Evolutionary conservation across 2,113 vertebrate species (phyloP).

Genomic region (Lanius ludovicianus): DNA sequence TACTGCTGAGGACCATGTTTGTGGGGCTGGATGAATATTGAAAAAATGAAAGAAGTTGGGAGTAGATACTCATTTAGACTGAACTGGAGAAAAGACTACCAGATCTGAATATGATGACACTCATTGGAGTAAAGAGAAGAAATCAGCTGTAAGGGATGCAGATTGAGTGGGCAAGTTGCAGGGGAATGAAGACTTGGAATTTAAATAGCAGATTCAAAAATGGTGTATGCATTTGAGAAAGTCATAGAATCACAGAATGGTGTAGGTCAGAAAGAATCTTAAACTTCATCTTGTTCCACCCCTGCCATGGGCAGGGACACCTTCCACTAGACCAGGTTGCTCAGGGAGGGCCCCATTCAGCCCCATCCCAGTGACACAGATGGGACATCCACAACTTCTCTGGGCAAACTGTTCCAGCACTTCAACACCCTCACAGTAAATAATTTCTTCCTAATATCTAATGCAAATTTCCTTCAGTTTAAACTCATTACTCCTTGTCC

Average conservation of each 20-base stretch:
- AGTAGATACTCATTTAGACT: neutral
- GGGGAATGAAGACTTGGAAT: neutral
- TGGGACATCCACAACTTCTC: neutral
- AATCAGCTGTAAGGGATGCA: neutral
- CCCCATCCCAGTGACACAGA: neutral
- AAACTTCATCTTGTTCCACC: neutral
- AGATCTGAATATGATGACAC: neutral
- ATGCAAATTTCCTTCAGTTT: neutral
- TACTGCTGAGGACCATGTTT: neutral
- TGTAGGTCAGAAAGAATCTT: neutral
- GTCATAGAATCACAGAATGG: fast-evolving
- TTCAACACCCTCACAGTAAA: neutral
- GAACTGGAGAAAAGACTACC: neutral
- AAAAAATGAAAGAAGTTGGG: neutral
- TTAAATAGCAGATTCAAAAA: neutral
- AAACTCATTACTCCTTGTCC: neutral
- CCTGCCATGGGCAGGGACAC: neutral
- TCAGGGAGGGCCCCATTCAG: neutral
- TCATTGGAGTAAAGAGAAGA: neutral
- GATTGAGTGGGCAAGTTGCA: neutral
- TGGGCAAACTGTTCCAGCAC: neutral
- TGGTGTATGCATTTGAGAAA: neutral
- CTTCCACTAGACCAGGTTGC: neutral
- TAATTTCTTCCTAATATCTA: neutral
- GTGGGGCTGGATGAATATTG: neutral